Conservation (phyloP, 2,888 invertebrate genomes). For the Fragum fragum region DNA sequence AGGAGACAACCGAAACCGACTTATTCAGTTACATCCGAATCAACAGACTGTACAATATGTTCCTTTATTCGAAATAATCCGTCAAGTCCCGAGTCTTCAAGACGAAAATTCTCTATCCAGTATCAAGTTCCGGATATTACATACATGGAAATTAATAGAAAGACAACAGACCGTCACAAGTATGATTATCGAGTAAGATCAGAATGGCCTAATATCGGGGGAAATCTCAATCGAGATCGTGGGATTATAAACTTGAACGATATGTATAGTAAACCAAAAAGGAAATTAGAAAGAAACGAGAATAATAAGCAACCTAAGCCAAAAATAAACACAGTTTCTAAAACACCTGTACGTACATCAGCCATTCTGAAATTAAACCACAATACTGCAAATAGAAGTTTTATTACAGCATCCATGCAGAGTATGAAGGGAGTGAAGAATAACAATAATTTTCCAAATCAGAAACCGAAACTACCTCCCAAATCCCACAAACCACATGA, state of each 20-base stretch:
- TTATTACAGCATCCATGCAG: background rate
- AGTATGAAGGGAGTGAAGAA: background rate
- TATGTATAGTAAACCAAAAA: constrained; percentile 22
- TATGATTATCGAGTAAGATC: constrained; percentile 7
- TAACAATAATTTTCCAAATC: background rate
- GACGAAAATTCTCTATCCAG: constrained; percentile 41
- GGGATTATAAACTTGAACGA: constrained; percentile 18
- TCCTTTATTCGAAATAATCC: constrained; percentile 64
- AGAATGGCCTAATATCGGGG: background rate
- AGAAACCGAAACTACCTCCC: background rate
- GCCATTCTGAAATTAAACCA: background rate
- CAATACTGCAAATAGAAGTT: background rate
- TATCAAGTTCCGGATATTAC: constrained; percentile 59
- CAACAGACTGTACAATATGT: constrained; percentile 73
- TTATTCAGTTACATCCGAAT: constrained; percentile 68
- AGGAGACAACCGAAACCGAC: constrained; percentile 45
- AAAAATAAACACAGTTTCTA: background rate
- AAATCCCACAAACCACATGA: constrained; percentile 17
- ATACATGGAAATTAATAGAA: constrained; percentile 22
- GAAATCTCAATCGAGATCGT: background rate
- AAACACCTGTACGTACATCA: constrained; percentile 25
- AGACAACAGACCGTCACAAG: background rate
- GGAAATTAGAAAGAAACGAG: constrained; percentile 11
- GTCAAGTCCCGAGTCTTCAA: constrained; percentile 47
- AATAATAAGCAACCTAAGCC: background rate